phyloP scores from a whole-genome alignment of 2,888 invertebrate species.

The Caenorhabditis sp. region DNA sequence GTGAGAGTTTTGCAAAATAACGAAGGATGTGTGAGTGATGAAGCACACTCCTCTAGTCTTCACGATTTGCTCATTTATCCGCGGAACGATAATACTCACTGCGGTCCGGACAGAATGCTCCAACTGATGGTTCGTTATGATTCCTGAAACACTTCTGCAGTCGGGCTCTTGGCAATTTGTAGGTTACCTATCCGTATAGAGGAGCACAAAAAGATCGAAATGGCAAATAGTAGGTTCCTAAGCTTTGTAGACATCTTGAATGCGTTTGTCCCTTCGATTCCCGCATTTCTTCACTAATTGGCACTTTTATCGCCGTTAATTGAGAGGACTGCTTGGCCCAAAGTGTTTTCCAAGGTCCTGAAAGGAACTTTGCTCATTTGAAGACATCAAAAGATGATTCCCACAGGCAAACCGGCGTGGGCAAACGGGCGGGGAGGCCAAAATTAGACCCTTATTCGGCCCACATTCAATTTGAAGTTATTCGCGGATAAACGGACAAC shows the following conservation, averaged over 20 bases:
- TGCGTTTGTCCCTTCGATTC: constrained; percentile 11
- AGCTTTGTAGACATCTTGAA: constrained; percentile 29
- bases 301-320: constrained; percentile 25
- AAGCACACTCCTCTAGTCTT: constrained; percentile 42
- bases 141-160: constrained; percentile 33
- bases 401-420: too few species aligned
- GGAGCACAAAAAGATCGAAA: background rate
- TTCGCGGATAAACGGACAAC: too few species aligned
- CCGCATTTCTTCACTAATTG: constrained; percentile 38
- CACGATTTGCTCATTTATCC: constrained; percentile 47
- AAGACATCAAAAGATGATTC: background rate
- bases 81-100: constrained; percentile 49
- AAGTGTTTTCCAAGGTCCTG: constrained; percentile 26
- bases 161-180: too few species aligned
- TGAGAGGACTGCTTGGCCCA: constrained; percentile 29
- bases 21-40: constrained; percentile 32
- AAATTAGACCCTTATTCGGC: too few species aligned
- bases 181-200: constrained; percentile 32
- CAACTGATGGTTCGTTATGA: constrained; percentile 32
- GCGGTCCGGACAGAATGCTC: constrained; percentile 49
- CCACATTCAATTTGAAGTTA: too few species aligned
- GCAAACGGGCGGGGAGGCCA: too few species aligned
- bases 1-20: constrained; percentile 26
- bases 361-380: constrained; percentile 24
- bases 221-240: constrained; percentile 1